Percentiles rank a stretch among this genome's conserved stretches.
phyloP scores from a whole-genome alignment of 2,888 invertebrate genomes.

The Scelioninae gen. 2 region DNA sequence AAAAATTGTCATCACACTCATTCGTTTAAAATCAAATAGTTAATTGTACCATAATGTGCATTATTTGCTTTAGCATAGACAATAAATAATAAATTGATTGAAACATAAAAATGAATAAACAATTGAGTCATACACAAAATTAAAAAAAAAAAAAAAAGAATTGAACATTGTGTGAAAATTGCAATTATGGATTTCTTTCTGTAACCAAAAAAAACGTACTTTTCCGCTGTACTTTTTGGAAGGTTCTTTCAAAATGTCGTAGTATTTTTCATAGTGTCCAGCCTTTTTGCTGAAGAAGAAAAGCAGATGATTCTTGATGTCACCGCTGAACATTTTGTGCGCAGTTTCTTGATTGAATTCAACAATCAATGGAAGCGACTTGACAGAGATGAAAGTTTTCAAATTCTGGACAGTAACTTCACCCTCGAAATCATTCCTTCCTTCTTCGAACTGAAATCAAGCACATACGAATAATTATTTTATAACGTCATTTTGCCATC shows the following conservation, averaged over 20 bases:
- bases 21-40: no score
- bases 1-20: no score
- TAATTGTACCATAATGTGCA: no score
- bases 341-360: slow-evolving; percentile 99
- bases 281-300: slow-evolving; percentile 95
- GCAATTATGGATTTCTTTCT: no score
- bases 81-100: no score
- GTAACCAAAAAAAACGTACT: slow-evolving; percentile 74
- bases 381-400: slow-evolving; percentile 88
- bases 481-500: background rate
- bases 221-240: slow-evolving; percentile 94
- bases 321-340: slow-evolving; percentile 98
- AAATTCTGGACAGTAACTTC: slow-evolving; percentile 82
- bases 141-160: no score
- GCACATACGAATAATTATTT: background rate
- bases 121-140: no score
- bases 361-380: slow-evolving; percentile 92
- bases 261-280: slow-evolving; percentile 88
- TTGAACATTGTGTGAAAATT: no score
- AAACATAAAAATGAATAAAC: no score
- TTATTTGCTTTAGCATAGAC: no score
- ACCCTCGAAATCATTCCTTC: slow-evolving; percentile 83
- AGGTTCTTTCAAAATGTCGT: slow-evolving; percentile 86
- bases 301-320: slow-evolving; percentile 96
- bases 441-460: slow-evolving; percentile 87